Percentiles rank a stretch among this genome's conserved stretches.
These are phyloP conservation scores for Eupithecia inturbata DNA, from an alignment of 2,888 invertebrate genomes.

Conservation along the genomic window DNA sequence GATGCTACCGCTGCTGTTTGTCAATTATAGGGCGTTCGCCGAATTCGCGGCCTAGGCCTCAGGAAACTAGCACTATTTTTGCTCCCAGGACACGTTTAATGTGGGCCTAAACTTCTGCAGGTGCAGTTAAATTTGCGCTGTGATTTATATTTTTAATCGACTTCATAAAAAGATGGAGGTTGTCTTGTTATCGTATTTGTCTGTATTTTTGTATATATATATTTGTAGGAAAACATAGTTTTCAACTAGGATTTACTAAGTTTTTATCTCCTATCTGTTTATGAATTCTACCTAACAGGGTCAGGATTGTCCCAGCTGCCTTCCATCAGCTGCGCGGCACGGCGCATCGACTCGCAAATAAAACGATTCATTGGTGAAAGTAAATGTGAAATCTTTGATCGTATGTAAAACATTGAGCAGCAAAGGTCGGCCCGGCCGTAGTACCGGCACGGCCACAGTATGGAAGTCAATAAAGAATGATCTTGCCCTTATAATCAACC, in stretches of 20 bases:
- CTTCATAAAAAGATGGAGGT: no score
- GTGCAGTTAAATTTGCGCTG: no score
- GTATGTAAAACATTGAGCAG: conserved; percentile 51
- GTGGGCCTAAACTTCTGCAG: no score
- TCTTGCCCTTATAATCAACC: conserved; percentile 39
- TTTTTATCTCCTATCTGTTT: not conserved
- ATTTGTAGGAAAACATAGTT: not conserved
- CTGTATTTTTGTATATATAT: not conserved
- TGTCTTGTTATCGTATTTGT: no score
- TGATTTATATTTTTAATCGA: not conserved
- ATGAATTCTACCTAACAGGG: not conserved
- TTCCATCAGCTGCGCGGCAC: conserved; percentile 21
- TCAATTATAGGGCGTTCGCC: not conserved
- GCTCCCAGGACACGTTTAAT: no score
- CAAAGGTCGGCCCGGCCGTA: conserved; percentile 40
- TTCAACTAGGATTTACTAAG: not conserved
- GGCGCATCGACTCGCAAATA: conserved; percentile 52
- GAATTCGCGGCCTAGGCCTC: not conserved
- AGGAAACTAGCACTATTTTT: not conserved
- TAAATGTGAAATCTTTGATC: conserved; percentile 71
- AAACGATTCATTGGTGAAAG: conserved; percentile 66
- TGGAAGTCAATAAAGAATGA: not conserved
- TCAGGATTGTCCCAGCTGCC: conserved; percentile 19
- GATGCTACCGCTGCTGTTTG: not conserved
- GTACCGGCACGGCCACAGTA: not conserved